Conservation (phyloP, 2,797 vertebrate species). For the Triplophysa yarkandensis region DNA sequence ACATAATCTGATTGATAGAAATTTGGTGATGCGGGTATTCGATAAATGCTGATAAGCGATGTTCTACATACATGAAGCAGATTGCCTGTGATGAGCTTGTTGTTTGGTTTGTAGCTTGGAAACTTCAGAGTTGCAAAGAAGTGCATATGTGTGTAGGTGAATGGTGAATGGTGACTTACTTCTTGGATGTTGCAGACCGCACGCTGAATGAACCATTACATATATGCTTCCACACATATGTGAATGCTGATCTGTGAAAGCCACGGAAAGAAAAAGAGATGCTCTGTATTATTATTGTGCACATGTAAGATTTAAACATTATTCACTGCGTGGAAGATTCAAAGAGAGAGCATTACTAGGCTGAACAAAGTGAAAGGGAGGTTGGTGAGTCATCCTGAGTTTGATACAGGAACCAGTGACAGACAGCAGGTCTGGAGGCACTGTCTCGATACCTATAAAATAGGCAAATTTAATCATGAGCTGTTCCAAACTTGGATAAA, state of each 20-base stretch:
- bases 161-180: conserved; percentile 68
- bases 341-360: conserved; percentile 56
- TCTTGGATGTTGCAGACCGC: conserved; percentile 67
- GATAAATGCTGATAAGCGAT: background rate
- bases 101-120: background rate
- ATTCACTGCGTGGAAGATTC: background rate
- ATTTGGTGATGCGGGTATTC: too few relatives aligned
- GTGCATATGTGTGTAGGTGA: background rate
- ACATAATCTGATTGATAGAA: too few relatives aligned
- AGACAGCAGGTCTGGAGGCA: conserved; percentile 76
- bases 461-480: too few relatives aligned
- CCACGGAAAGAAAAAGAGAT: background rate
- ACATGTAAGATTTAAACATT: background rate
- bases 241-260: conserved; percentile 8
- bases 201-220: conserved; percentile 72
- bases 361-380: conserved; percentile 62
- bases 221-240: conserved; percentile 71
- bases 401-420: conserved; percentile 77
- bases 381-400: conserved; percentile 79
- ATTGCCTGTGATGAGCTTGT: conserved; percentile 7
- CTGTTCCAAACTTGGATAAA: too few relatives aligned
- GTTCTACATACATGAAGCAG: background rate
- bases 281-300: background rate
- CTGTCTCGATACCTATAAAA: conserved; percentile 68
- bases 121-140: background rate